A percentile compares a stretch with the other conserved stretches of the same genome.
phyloP scores from a whole-genome alignment of 2,888 invertebrate genomes.

The Cyclophora albipunctata region DNA sequence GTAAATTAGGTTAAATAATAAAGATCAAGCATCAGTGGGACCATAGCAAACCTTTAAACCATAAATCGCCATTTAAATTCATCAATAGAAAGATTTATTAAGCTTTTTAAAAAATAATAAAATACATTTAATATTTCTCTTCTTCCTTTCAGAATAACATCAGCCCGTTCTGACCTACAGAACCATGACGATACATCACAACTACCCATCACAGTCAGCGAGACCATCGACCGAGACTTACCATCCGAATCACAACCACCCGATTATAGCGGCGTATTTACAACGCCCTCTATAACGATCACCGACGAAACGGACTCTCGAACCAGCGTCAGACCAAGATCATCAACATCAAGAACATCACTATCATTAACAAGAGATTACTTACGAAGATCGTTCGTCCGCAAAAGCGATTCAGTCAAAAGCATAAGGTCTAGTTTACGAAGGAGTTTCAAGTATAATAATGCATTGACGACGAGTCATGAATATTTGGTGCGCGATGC shows the following conservation, averaged over 20 bases:
- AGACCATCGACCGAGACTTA: slow-evolving; percentile 48
- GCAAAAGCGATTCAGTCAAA: slow-evolving; percentile 60
- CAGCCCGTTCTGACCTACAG: slow-evolving; percentile 38
- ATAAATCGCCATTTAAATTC: no score
- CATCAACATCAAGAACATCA: slow-evolving; percentile 46
- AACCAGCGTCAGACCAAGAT: slow-evolving; percentile 24
- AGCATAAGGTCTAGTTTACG: slow-evolving; percentile 60
- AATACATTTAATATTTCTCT: neutral
- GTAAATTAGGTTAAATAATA: neutral
- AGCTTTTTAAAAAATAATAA: no score
- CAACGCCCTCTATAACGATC: slow-evolving; percentile 42
- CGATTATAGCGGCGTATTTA: slow-evolving; percentile 36
- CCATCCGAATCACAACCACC: slow-evolving; percentile 34
- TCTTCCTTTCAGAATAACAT: slow-evolving; percentile 45
- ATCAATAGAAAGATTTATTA: no score
- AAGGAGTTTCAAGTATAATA: slow-evolving; percentile 61
- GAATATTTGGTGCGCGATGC: slow-evolving; percentile 77
- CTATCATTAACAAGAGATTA: slow-evolving; percentile 52
- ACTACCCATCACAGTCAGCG: slow-evolving; percentile 60
- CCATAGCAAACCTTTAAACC: no score
- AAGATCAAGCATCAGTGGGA: neutral
- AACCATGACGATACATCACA: slow-evolving; percentile 44
- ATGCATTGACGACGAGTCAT: slow-evolving; percentile 64
- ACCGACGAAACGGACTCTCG: slow-evolving; percentile 49
- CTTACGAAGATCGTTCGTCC: slow-evolving; percentile 54